These are phyloP conservation scores for Zhengitettix transpicula DNA, from an alignment of 2,888 invertebrate genomes.

Conservation along the genomic window DNA sequence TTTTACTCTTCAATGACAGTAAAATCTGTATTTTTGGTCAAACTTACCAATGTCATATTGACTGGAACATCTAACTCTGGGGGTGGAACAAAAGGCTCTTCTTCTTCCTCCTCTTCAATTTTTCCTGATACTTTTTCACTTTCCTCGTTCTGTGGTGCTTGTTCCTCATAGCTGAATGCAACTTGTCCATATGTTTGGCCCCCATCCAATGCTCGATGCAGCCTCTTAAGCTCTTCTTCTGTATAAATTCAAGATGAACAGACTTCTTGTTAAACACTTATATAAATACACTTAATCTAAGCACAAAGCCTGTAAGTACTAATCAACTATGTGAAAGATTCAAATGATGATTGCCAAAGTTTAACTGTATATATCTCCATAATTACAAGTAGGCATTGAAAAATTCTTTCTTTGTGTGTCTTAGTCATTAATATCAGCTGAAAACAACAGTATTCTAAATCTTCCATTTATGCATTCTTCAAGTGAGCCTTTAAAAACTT, in stretches of 20 bases:
- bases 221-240: slow-evolving; percentile 86
- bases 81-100: slow-evolving; percentile 59
- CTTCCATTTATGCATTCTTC: no score
- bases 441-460: no score
- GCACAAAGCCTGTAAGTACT: no score
- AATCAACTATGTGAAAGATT: no score
- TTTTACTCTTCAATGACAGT: not conserved
- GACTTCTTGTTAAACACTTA: not conserved
- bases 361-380: no score
- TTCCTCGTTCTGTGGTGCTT: slow-evolving; percentile 28
- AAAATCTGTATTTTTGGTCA: not conserved
- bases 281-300: not conserved
- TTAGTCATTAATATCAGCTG: no score
- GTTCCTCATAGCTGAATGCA: slow-evolving; percentile 58
- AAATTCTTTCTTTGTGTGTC: no score
- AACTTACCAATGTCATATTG: slow-evolving; percentile 50
- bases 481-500: no score
- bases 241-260: slow-evolving; percentile 17
- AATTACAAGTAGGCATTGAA: no score
- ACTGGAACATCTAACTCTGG: slow-evolving; percentile 57
- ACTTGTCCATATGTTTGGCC: slow-evolving; percentile 47
- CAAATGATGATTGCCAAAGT: no score
- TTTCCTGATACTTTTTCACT: slow-evolving; percentile 28
- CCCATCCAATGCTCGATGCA: slow-evolving; percentile 50
- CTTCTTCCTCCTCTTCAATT: slow-evolving; percentile 32